phyloP scores from a whole-genome alignment of 2,888 invertebrate genomes.

The Cryptocephalus moraei region DNA sequence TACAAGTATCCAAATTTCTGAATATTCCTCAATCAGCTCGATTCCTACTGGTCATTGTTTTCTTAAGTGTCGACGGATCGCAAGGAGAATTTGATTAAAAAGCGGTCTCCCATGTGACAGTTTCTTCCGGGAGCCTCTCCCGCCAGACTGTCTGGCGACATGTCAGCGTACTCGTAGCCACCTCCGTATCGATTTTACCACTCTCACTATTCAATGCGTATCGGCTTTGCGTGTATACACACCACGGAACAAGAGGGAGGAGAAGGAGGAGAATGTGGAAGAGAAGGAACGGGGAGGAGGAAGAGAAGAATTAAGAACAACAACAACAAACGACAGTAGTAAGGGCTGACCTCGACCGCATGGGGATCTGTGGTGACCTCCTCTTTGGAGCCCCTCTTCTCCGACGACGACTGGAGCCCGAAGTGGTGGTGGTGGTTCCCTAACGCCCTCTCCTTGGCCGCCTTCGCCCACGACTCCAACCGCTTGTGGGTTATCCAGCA shows the following conservation, averaged over 20 bases:
- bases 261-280: too few species aligned
- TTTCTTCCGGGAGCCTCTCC: too few species aligned
- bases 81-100: too few species aligned
- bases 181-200: conserved; percentile 14
- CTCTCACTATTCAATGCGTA: conserved; percentile 12
- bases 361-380: conserved; percentile 40
- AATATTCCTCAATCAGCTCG: too few species aligned
- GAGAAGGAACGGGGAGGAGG: too few species aligned
- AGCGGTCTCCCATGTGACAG: too few species aligned
- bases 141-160: neutral
- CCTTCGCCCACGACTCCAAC: conserved; percentile 66
- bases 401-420: conserved; percentile 11
- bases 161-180: neutral
- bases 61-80: too few species aligned
- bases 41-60: too few species aligned
- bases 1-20: too few species aligned
- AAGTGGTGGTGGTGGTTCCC: conserved; percentile 23
- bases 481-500: conserved; percentile 71
- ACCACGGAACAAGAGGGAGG: too few species aligned
- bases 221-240: conserved; percentile 4
- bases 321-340: conserved; percentile 2
- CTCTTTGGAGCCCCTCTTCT: conserved; percentile 41
- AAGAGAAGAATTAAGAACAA: neutral
- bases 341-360: conserved; percentile 23
- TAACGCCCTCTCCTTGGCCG: conserved; percentile 57